Conservation (phyloP, 2,113 vertebrate species). For the Rutilus rutilus region DNA sequence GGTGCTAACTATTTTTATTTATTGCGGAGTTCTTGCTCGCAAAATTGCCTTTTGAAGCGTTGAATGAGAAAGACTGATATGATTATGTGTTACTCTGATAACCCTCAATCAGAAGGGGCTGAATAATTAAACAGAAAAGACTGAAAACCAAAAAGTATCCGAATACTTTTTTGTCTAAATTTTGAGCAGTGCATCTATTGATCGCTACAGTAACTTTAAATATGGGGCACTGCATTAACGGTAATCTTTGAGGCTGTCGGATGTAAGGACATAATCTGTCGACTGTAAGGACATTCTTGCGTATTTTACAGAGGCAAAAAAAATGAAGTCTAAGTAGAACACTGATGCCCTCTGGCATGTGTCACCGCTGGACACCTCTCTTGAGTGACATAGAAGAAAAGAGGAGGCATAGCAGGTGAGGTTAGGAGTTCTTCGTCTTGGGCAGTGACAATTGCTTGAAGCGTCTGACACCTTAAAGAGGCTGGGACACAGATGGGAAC, state of each 20-base stretch:
- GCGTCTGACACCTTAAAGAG: constrained; percentile 39
- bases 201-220: not conserved
- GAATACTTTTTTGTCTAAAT: not conserved
- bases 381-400: constrained; percentile 29
- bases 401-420: constrained; percentile 17
- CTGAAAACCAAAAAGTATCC: not conserved
- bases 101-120: not conserved
- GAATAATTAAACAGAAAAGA: not conserved
- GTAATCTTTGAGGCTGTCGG: not conserved
- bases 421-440: constrained; percentile 23
- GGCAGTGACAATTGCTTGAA: constrained; percentile 39
- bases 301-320: constrained; percentile 68
- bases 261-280: not conserved
- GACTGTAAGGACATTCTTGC: constrained; percentile 19
- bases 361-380: constrained; percentile 12
- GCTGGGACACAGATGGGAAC: constrained; percentile 32
- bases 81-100: not conserved
- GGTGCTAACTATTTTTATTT: constrained; percentile 41
- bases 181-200: not conserved
- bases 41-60: not conserved
- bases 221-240: not conserved
- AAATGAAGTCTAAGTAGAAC: constrained; percentile 89
- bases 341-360: constrained; percentile 83
- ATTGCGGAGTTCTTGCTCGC: constrained; percentile 20
- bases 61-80: not conserved